These are phyloP conservation scores for Tetraodon nigroviridis DNA, from an alignment of 2,113 vertebrate genomes.

Conservation along the genomic window DNA sequence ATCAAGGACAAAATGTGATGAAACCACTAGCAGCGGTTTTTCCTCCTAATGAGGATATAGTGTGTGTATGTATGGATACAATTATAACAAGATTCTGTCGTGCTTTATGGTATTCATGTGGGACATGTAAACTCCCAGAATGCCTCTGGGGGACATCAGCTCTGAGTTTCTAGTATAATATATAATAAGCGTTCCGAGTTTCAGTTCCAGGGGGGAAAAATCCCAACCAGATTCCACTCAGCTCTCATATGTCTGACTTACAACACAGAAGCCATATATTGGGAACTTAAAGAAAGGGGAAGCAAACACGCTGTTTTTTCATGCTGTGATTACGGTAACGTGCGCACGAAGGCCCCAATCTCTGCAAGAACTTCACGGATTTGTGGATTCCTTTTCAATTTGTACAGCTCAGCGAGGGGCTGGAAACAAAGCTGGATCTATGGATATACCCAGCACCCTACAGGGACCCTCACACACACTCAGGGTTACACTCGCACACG, in stretches of 20 bases:
- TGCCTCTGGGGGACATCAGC: constrained; percentile 1
- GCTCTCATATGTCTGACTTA: background rate
- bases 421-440: no score
- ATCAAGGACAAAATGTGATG: constrained; percentile 35
- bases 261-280: background rate
- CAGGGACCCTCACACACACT: no score
- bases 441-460: no score
- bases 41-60: constrained; percentile 29
- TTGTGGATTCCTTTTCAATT: no score
- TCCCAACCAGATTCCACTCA: background rate
- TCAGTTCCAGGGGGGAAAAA: background rate
- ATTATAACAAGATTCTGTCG: constrained; percentile 14
- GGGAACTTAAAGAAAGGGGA: background rate
- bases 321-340: no score
- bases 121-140: constrained; percentile 21
- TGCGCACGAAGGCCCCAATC: no score
- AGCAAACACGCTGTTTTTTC: no score
- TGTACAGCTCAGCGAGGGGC: no score
- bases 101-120: constrained; percentile 20
- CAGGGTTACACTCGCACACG: no score
- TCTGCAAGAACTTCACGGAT: no score
- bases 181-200: constrained; percentile 4
- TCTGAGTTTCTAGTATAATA: constrained; percentile 3
- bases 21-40: constrained; percentile 22
- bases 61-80: background rate